These are phyloP conservation scores for Pongo abelii DNA, from an alignment of 2,113 vertebrate genomes.

Conservation along the genomic window DNA sequence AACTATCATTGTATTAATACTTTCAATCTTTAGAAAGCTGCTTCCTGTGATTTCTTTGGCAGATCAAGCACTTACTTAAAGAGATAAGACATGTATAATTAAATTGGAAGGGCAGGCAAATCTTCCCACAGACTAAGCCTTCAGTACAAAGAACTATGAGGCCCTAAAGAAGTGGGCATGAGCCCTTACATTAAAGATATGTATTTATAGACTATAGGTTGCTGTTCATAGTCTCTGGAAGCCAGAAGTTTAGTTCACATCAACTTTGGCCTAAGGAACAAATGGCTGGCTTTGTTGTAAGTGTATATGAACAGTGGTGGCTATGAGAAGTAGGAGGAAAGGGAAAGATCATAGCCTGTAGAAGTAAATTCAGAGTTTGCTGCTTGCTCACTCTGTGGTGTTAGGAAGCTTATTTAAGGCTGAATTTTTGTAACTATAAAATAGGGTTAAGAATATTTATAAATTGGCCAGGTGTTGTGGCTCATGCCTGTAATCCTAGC, in stretches of 20 bases:
- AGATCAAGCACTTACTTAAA: not conserved
- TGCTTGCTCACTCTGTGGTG: not conserved
- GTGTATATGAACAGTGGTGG: not conserved
- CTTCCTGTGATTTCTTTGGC: not conserved
- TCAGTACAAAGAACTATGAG: not conserved
- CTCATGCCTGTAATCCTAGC: too few relatives aligned
- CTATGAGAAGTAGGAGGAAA: not conserved
- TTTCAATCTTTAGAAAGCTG: not conserved
- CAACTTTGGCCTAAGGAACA: not conserved
- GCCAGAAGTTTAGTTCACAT: not conserved
- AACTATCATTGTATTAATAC: not conserved
- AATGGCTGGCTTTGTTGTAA: not conserved
- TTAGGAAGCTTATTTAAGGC: not conserved
- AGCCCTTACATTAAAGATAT: not conserved
- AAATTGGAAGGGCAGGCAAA: not conserved
- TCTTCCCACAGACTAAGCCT: not conserved
- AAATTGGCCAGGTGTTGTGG: too few relatives aligned
- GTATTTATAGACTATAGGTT: rapidly evolving
- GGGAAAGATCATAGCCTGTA: not conserved
- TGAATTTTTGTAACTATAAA: not conserved
- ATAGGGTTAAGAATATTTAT: not conserved
- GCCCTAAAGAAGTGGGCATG: too few relatives aligned
- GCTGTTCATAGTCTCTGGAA: not conserved
- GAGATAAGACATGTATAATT: not conserved
- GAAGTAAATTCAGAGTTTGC: not conserved